Evolutionary conservation across 2,113 vertebrate genomes (phyloP), one percentile per base, ranked within the genome.

Genomic region (Scolopax mira): DNA sequence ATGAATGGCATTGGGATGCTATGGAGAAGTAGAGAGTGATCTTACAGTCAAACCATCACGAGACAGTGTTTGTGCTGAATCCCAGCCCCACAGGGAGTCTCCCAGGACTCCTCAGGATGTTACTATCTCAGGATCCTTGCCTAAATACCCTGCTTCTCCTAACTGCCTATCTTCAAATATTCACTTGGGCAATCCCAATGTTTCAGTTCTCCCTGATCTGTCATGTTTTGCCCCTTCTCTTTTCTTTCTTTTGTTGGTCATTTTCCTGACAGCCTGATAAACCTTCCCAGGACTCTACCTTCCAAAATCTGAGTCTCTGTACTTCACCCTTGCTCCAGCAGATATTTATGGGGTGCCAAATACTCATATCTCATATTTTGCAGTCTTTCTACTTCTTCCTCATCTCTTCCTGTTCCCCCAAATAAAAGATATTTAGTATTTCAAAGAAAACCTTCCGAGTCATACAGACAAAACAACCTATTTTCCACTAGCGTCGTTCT

Each of bases 391-490:
- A 31, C 8, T 73, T 79, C 60, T 80, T 90, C 39, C 19, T 85
- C 39, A 16, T 69, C 30, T 69, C 13, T 44, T 86, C 33, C 24
- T 16, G 7, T 42, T 89, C 31, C 14, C 66, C 6, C 46, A 70
- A 84, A 70, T 35, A 51, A 74, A 78, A 83, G 6, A 14, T 54
- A 78, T 69, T 79, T 94, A 55, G 12, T 77, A 66, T 90, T 92
- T 90, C n/a, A 94, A 74, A 90, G 13, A 31, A 77, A 90, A 90
- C 11, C 19, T 86, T 74, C 65, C 86, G 72, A 88, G 80, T 90
- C 69, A 48, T 74, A 64, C 8, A 13, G 67, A 55, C 25, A 90
- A 90, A 94, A 57, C 21, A 92, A 90, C 23, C 18, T 74, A 42
- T 88, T 92, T 96, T 84, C 30, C 77, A 35, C 21, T 62, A 78